These are phyloP conservation scores for Parauchenoglanis punctatus DNA, from an alignment of 2,797 vertebrate species.

Conservation along the genomic window DNA sequence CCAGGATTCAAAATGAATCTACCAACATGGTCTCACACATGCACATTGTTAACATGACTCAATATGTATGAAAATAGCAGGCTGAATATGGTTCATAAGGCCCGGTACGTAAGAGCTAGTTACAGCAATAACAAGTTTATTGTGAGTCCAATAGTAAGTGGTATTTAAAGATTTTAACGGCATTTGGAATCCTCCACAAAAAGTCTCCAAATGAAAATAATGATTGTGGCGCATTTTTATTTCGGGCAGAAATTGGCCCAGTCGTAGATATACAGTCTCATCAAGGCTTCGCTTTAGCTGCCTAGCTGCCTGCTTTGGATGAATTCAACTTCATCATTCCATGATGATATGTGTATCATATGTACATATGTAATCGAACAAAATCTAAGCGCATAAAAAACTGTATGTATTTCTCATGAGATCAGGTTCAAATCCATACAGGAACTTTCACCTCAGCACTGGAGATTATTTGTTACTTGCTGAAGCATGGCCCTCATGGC, in stretches of 20 bases:
- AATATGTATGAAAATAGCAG: constrained; percentile 14
- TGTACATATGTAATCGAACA: not conserved
- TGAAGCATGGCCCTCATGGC: not conserved
- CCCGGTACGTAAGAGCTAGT: not conserved
- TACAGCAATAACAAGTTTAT: not conserved
- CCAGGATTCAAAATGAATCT: constrained; percentile 12
- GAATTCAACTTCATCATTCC: not conserved
- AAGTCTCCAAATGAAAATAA: not conserved
- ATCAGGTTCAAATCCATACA: not conserved
- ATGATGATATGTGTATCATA: not conserved
- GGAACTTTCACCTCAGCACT: not conserved
- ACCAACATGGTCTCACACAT: not conserved
- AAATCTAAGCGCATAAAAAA: not conserved
- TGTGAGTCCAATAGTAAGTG: not conserved
- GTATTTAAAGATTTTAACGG: not conserved
- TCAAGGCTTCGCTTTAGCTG: not conserved
- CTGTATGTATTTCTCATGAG: not conserved
- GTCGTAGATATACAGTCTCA: not conserved
- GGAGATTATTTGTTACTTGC: not conserved
- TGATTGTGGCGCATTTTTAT: not conserved
- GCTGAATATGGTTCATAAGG: not conserved
- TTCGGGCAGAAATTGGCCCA: not conserved
- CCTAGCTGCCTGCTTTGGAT: not conserved
- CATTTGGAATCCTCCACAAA: not conserved
- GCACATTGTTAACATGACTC: constrained; percentile 6